Base-by-base conservation (phyloP, 2,888 invertebrate species). In the Orthosia gothica region DNA sequence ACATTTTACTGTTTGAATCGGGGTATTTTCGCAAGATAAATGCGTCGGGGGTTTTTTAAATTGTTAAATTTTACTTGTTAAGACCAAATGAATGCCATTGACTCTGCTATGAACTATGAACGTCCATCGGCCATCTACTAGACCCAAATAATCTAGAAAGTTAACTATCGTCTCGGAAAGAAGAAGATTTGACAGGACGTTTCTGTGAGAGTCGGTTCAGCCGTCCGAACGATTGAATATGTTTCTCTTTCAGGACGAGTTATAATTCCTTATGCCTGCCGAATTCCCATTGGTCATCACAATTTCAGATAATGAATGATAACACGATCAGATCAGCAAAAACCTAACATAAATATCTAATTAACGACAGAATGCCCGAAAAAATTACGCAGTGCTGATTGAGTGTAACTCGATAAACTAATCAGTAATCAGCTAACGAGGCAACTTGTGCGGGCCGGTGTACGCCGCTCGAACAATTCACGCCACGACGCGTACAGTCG, bases 341-440 rank as follows among this genome's bases (percentile, higher is more conserved):
- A 54, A 16, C 55, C 58, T 62, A 49, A 64, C 26, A 57, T 40
- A 40, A 12, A 55, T 45, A 64, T 52, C 54, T 54, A 66, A 64
- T 62, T 47, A 47, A 63, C 16, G 47, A 3, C 20, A 57, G 12
- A 47, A 66, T 50, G 49, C 54, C 64, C 54, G n/a, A 70, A 87
- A 87, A 81, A 83, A 76, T 70, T 15, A 50, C 68, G 52, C 74
- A 68, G 62, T 55, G 62, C 86, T 86, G 88, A 86, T 86, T 86
- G 88, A 81, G 79, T 63, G 72, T 83, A 85, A 88, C 82, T 70
- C 81, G 50, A 88, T 87, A 77, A 84, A 81, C 87, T 84, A 85
- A 88, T 88, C 87, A 88, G 82, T 84, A 87, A 88, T 88, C 85
- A 88, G 81, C 85, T 88, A 85, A 87, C 85, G 88, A 87, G 82